Conservation (phyloP, 1,140 invertebrate genomes). For the Bilobella aurantiaca region DNA sequence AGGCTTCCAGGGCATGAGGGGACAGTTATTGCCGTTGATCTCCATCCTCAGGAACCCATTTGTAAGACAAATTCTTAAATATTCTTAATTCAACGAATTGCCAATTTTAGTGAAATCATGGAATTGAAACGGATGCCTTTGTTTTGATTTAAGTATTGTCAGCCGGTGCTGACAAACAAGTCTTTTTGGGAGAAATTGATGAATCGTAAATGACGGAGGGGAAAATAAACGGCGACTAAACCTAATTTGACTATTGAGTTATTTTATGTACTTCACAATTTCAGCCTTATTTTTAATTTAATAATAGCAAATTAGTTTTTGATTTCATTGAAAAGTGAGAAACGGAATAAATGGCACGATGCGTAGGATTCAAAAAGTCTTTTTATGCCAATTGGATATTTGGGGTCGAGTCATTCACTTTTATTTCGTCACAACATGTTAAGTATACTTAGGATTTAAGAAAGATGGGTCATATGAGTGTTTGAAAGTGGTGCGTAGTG, state of each 20-base stretch:
- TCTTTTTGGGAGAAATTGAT: conserved; percentile 93
- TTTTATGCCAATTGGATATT: not conserved
- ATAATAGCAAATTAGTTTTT: not conserved
- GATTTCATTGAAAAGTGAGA: not conserved
- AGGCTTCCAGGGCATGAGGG: conserved; percentile 97
- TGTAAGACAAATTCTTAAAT: conserved; percentile 43
- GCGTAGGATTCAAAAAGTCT: not conserved
- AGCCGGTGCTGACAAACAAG: conserved; percentile 87
- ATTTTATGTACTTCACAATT: too few species aligned
- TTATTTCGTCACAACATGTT: too few species aligned
- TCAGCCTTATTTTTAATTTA: not conserved
- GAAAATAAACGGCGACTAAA: too few species aligned
- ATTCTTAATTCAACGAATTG: not conserved
- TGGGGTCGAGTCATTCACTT: too few species aligned
- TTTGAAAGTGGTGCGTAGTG: not conserved
- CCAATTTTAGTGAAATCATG: not conserved
- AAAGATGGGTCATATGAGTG: too few species aligned
- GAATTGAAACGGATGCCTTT: conserved; percentile 9
- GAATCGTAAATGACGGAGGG: not conserved
- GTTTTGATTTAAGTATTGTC: conserved; percentile 64
- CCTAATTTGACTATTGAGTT: too few species aligned
- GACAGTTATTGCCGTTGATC: conserved; percentile 91
- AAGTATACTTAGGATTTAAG: too few species aligned
- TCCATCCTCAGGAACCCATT: conserved; percentile 91
- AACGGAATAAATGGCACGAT: not conserved